Percentiles rank a stretch among this genome's conserved stretches.
phyloP scores from a whole-genome alignment of 2,113 vertebrate species.

The Chloebia gouldiae region DNA sequence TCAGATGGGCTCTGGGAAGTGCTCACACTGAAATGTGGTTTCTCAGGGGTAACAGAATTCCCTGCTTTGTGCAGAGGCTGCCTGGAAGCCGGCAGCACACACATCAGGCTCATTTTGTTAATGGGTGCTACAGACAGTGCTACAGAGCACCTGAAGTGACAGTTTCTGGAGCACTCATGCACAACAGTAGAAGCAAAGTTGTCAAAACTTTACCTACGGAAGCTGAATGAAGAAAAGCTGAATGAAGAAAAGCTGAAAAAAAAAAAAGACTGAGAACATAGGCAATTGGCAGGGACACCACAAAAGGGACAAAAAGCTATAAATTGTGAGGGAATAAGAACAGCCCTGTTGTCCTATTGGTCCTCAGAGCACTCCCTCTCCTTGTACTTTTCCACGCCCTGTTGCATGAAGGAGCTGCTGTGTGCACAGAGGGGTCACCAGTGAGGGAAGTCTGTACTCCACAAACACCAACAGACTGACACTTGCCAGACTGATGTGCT shows the following conservation, averaged over 20 bases:
- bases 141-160: not conserved
- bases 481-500: not conserved
- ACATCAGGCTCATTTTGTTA: not conserved
- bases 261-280: not conserved
- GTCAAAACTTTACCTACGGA: not conserved
- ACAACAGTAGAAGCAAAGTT: not conserved
- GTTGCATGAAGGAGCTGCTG: not conserved
- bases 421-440: not conserved
- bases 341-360: accelerated
- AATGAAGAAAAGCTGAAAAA: not conserved
- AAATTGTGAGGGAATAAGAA: not conserved
- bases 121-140: not conserved
- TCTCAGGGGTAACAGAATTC: not conserved
- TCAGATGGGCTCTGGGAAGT: not conserved
- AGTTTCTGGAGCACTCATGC: not conserved
- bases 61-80: not conserved
- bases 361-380: accelerated
- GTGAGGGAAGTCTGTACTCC: not conserved
- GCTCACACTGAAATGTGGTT: not conserved
- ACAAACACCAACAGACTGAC: not conserved
- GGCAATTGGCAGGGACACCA: accelerated
- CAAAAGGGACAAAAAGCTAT: not conserved
- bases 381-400: not conserved
- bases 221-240: not conserved
- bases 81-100: not conserved